phyloP scores from a whole-genome alignment of 2,888 invertebrate genomes.

The Drosophila atripex region DNA sequence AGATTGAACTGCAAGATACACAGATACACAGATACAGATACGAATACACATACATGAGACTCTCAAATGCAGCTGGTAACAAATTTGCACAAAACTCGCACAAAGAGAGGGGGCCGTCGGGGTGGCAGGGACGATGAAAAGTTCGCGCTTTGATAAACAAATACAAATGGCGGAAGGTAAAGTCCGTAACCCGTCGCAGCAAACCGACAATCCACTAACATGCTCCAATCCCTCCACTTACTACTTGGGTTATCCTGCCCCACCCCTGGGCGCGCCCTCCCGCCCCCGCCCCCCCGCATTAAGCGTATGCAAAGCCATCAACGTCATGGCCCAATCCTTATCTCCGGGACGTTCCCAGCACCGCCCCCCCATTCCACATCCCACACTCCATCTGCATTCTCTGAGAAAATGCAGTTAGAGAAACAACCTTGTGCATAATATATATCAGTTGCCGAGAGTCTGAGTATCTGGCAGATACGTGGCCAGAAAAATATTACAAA shows the following conservation, averaged over 20 bases:
- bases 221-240: not conserved
- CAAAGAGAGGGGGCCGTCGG: not conserved
- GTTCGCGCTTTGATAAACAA: slow-evolving; percentile 74
- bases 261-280: not conserved
- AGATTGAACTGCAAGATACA: slow-evolving; percentile 52
- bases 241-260: slow-evolving; percentile 2
- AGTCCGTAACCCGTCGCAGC: slow-evolving; percentile 20
- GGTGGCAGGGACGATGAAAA: slow-evolving; percentile 36
- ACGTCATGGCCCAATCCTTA: slow-evolving; percentile 33
- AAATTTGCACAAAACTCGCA: slow-evolving; percentile 50
- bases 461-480: slow-evolving; percentile 50
- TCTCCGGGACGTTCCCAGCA: slow-evolving; percentile 4
- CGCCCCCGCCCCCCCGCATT: not conserved
- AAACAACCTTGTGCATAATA: slow-evolving; percentile 49
- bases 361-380: not conserved
- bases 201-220: slow-evolving; percentile 15
- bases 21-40: slow-evolving; percentile 11
- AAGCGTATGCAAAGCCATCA: slow-evolving; percentile 26
- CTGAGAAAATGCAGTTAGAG: slow-evolving; percentile 46
- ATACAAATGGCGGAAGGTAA: slow-evolving; percentile 59
- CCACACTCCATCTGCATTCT: slow-evolving; percentile 21
- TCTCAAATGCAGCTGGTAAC: slow-evolving; percentile 62
- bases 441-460: slow-evolving; percentile 59
- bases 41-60: slow-evolving; percentile 14
- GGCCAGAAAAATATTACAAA: too few relatives aligned